Percentiles rank a stretch among this genome's conserved stretches.
phyloP scores from a whole-genome alignment of 2,888 invertebrate genomes.

The Drosophila meridiana region DNA sequence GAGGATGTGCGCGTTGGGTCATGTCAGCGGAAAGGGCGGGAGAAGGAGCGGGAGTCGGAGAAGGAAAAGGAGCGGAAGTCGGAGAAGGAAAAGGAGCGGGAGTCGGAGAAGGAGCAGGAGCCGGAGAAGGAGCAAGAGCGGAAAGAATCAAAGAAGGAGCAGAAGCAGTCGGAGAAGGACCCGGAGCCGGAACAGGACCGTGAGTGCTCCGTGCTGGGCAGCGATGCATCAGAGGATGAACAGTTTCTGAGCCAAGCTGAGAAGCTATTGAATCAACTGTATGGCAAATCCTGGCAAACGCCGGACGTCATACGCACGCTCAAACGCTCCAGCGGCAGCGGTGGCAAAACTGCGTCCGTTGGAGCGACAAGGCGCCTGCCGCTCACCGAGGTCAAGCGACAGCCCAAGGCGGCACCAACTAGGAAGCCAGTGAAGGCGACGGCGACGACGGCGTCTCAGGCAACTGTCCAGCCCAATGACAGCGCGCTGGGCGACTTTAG shows the following conservation, averaged over 20 bases:
- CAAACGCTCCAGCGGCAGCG: constrained; percentile 66
- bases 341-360: constrained; percentile 26
- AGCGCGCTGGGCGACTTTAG: constrained; percentile 79
- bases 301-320: constrained; percentile 82
- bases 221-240: constrained; percentile 54
- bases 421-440: constrained; percentile 21
- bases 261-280: constrained; percentile 79
- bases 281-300: constrained; percentile 84
- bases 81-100: neutral
- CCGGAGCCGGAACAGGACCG: neutral
- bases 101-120: neutral
- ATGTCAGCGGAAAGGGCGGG: neutral
- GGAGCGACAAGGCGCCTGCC: constrained; percentile 17
- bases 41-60: neutral
- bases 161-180: neutral
- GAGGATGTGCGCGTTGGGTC: constrained; percentile 10
- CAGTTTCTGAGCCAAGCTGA: constrained; percentile 77
- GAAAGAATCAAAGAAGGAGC: neutral
- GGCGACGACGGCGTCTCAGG: too few relatives aligned
- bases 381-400: constrained; percentile 30
- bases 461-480: constrained; percentile 54
- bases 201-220: constrained; percentile 32
- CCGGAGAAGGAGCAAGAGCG: neutral
- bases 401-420: constrained; percentile 22
- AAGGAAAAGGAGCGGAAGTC: neutral